Conservation (phyloP, 1,140 invertebrate genomes). For the Zaprionus ornatus region DNA sequence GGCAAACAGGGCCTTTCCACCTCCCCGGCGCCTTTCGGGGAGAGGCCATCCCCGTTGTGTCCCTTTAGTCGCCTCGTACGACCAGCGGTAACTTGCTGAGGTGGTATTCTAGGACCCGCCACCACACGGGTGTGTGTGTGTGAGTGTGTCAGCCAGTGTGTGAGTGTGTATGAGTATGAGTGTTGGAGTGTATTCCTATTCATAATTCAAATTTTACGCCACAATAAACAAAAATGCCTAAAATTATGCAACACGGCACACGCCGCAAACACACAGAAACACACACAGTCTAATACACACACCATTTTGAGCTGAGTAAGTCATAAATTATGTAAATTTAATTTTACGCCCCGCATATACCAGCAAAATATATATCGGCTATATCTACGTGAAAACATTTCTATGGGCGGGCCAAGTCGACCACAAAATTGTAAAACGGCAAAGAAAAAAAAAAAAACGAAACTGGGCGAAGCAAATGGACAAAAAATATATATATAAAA, state of each 20-base stretch:
- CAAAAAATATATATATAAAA: constrained; percentile 18
- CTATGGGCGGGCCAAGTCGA: constrained; percentile 57
- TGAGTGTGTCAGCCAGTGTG: background rate
- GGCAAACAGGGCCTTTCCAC: too few species aligned
- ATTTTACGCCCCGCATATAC: constrained; percentile 68
- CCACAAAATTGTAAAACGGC: constrained; percentile 69
- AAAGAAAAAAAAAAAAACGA: constrained; percentile 19
- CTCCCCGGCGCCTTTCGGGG: too few species aligned
- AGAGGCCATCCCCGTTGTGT: too few species aligned
- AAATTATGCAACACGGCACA: constrained; percentile 79
- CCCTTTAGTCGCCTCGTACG: too few species aligned
- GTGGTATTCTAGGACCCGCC: too few species aligned
- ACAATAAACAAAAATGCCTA: constrained; percentile 82
- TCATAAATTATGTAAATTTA: constrained; percentile 83
- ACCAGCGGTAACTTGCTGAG: too few species aligned
- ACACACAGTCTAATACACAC: constrained; percentile 5
- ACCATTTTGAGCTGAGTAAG: constrained; percentile 77
- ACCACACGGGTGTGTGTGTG: too few species aligned
- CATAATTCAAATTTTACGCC: constrained; percentile 81
- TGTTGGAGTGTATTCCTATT: constrained; percentile 54
- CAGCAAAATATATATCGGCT: constrained; percentile 33
- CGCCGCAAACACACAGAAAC: constrained; percentile 37
- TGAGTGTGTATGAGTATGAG: background rate
- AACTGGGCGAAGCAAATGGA: constrained; percentile 1
- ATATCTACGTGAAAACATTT: constrained; percentile 11